These are phyloP conservation scores for Thunnus albacares DNA, from an alignment of 2,797 vertebrate genomes.

Conservation along the genomic window DNA sequence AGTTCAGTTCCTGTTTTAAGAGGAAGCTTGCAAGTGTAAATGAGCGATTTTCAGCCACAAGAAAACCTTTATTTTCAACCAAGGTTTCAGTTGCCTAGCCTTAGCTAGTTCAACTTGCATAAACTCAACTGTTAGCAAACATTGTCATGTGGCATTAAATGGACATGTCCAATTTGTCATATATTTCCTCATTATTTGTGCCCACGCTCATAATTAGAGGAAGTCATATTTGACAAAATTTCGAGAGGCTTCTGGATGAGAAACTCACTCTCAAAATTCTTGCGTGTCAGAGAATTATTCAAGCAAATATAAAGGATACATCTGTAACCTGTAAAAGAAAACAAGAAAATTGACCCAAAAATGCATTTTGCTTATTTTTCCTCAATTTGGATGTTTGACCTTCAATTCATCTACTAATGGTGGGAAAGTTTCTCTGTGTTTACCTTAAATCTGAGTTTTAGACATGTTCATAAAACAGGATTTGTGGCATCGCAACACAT, in stretches of 20 bases:
- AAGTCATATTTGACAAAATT: not conserved
- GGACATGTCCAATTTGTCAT: not conserved
- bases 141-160: not conserved
- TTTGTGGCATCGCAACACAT: too few species aligned
- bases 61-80: not conserved
- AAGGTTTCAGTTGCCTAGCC: not conserved
- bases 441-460: too few species aligned
- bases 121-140: not conserved
- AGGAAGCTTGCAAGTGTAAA: not conserved
- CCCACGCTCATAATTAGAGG: not conserved
- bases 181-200: not conserved
- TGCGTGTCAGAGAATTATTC: not conserved
- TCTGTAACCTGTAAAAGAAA: not conserved
- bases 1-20: slow-evolving; percentile 13
- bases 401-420: too few species aligned
- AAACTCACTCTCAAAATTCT: not conserved
- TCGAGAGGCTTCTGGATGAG: not conserved
- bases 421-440: too few species aligned
- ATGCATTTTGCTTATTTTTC: not conserved
- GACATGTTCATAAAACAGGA: too few species aligned
- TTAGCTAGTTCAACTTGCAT: not conserved
- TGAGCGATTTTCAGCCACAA: not conserved
- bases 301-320: not conserved
- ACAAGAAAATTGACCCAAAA: not conserved
- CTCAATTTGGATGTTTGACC: not conserved